A percentile compares a stretch with the other conserved stretches of the same genome.
Evolutionary conservation across 2,797 vertebrate genomes (phyloP).

Genomic region (Diceros bicornis): DNA sequence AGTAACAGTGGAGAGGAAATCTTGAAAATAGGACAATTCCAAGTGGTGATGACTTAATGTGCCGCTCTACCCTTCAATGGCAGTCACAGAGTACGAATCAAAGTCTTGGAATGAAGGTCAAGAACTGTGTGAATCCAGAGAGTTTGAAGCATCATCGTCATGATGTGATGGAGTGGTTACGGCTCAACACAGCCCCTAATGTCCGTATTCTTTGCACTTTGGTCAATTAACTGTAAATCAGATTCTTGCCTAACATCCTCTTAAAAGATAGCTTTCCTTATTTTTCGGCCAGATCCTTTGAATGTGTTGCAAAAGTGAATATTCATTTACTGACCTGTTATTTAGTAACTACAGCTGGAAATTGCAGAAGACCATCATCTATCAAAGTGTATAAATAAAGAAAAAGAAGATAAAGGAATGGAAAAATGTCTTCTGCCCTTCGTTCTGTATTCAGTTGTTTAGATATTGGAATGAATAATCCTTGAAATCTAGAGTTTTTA

Average conservation of each 20-base stretch:
- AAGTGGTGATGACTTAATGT: background rate
- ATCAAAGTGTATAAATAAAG: slow-evolving; percentile 10
- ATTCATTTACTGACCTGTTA: slow-evolving; percentile 43
- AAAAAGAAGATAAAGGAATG: slow-evolving; percentile 39
- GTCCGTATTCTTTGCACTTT: slow-evolving; percentile 15
- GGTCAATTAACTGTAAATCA: slow-evolving; percentile 8
- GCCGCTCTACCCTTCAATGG: background rate
- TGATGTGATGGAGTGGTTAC: background rate
- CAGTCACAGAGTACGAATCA: slow-evolving; percentile 5
- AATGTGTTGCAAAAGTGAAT: slow-evolving; percentile 16
- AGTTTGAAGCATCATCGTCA: background rate
- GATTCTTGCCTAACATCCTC: slow-evolving; percentile 1
- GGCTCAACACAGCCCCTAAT: background rate
- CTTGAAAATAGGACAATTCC: slow-evolving; percentile 26
- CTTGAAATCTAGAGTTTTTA: slow-evolving; percentile 68
- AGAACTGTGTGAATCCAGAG: background rate
- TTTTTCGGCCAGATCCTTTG: slow-evolving; percentile 49
- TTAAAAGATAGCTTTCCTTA: slow-evolving; percentile 46
- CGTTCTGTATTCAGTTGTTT: slow-evolving; percentile 52
- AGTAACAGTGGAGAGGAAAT: background rate
- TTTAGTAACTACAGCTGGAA: slow-evolving; percentile 61
- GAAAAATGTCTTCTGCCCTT: background rate
- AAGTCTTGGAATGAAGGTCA: slow-evolving; percentile 22
- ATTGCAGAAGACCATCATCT: slow-evolving; percentile 39
- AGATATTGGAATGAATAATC: slow-evolving; percentile 31